Percentiles rank a stretch among this genome's conserved stretches.
Evolutionary conservation across 2,797 vertebrate species (phyloP).

Genomic region (Ctenopoma multispine): DNA sequence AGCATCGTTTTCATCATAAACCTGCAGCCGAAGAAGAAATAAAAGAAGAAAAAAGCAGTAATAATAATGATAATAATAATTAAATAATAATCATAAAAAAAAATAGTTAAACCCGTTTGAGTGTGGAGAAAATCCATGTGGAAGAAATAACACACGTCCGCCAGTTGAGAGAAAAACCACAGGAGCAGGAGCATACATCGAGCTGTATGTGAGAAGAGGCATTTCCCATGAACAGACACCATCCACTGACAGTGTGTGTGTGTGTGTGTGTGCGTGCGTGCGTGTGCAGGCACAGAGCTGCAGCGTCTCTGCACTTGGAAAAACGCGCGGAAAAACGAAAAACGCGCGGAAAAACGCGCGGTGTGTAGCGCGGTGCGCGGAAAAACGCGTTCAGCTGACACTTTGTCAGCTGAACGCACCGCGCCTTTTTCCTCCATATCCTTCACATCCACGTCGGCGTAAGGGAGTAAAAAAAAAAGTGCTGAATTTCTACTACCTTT

Average conservation of each 20-base stretch:
- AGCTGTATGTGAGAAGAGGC: conserved; percentile 40
- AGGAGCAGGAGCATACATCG: conserved; percentile 12
- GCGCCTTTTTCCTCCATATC: conserved; percentile 50
- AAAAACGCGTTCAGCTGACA: no score
- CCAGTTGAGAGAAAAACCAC: not conserved
- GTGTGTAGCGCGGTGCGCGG: no score
- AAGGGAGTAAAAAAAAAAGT: conserved; percentile 60
- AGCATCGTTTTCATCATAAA: conserved; percentile 23
- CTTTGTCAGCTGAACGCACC: conserved; percentile 48
- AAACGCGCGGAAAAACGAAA: no score
- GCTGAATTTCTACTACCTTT: conserved; percentile 85
- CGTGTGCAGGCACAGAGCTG: not conserved
- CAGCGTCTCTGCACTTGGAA: conserved; percentile 33
- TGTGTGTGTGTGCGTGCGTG: no score
- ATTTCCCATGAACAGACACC: conserved; percentile 34
- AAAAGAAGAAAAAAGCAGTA: not conserved
- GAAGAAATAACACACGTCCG: conserved; percentile 23
- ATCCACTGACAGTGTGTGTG: conserved; percentile 14
- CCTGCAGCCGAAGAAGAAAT: conserved; percentile 36
- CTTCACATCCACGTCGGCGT: conserved; percentile 76
- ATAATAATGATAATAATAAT: not conserved
- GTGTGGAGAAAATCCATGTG: conserved; percentile 29
- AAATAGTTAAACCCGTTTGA: not conserved
- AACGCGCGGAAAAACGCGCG: no score
- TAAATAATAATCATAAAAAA: not conserved